Base-by-base conservation (phyloP, 2,888 invertebrate species). In the Odontothrips loti region DNA sequence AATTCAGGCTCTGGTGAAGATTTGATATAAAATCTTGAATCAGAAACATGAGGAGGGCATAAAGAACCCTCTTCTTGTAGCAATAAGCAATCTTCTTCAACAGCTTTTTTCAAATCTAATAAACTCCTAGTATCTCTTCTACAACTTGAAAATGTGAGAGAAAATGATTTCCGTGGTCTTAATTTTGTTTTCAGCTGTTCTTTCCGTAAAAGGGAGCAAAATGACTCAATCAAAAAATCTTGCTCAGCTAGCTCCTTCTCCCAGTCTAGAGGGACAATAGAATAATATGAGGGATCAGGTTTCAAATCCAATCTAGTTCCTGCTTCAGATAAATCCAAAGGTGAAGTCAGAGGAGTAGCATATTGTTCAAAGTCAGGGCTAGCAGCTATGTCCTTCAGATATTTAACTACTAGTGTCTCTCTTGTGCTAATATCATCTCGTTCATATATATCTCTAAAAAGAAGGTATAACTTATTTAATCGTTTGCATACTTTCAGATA, bases 181-280 rank as follows among this genome's bases (percentile, higher is more conserved):
- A 88, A 83, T 86, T 86, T 68, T 84, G 82, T 86, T 85, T 80
- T 83, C 82, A 84, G 86, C 85, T 83, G 84, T 81, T 84, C 84
- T 85, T 86, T 86, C 83, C 84, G 83, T 58, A 87, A 88, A 82
- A 90, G 89, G 82, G 88, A 88, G 82, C 89, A 87, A 86, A 90
- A 90, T 80, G 89, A 89, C 85, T 87, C 87, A 78, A 89, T 89
- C 68, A 90, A 86, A 79, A 87, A 88, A 85, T 90, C 90, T 85
- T 90, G 90, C 85, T 90, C 90, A 47, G 86, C 88, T 27, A 90
- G 87, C 85, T 90, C 90, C 85, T 88, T 88, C 80, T 90, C 90
- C 80, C 85, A 85, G 79, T 85, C 85, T 15, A 85, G 82, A 79
- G 84, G 84, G 79, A 85, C 85, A 51, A 85, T 83, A 20, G 84